Percentiles rank a stretch among this genome's conserved stretches.
Evolutionary conservation across 2,113 vertebrate genomes (phyloP).

Genomic region (Chlamydotis undulata): DNA sequence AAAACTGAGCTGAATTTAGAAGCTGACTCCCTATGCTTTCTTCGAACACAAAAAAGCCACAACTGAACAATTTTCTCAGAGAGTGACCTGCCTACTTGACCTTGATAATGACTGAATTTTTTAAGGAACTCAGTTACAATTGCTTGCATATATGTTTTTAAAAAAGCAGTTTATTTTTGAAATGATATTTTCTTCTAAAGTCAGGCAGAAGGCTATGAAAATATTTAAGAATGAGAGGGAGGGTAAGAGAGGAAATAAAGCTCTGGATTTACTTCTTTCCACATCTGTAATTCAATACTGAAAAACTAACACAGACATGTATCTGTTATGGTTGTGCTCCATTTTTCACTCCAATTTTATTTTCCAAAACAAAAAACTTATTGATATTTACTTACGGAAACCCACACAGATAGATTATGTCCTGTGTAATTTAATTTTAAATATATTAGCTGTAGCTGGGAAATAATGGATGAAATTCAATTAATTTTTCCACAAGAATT

Average conservation of each 20-base stretch:
- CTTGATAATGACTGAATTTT: neutral
- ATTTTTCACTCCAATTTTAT: neutral
- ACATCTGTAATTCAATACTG: neutral
- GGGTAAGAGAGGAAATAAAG: neutral
- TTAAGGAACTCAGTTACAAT: neutral
- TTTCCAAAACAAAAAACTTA: neutral
- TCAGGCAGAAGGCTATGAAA: neutral
- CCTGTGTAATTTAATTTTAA: neutral
- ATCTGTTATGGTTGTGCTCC: neutral
- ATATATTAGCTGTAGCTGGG: neutral
- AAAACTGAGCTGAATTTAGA: neutral
- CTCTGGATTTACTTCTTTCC: neutral
- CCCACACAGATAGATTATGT: neutral
- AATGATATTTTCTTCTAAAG: neutral
- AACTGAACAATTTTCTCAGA: neutral
- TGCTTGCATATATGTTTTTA: neutral
- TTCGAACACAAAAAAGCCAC: neutral
- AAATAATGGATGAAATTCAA: neutral
- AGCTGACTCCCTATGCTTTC: neutral
- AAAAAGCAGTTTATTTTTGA: neutral
- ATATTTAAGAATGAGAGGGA: neutral
- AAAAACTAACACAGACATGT: neutral
- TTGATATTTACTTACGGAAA: neutral
- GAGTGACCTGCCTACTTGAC: neutral
- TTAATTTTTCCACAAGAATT: slow-evolving; percentile 17